Evolutionary conservation across 37 sponge, comb jelly and placozoan genomes (phyloP).

Genomic region (Ianthella basta): DNA sequence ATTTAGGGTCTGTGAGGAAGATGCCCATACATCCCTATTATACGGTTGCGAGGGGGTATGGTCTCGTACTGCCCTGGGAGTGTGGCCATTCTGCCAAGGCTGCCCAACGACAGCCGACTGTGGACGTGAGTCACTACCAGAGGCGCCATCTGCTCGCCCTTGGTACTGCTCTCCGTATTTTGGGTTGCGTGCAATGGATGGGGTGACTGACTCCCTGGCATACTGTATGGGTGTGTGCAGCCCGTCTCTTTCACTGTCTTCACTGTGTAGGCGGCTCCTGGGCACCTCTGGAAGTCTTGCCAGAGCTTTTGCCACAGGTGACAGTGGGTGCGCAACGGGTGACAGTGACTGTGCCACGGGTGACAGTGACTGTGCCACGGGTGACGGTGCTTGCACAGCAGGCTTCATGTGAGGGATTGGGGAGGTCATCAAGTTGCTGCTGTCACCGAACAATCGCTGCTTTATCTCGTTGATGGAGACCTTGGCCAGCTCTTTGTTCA

Average conservation of each 20-base stretch:
- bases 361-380: not conserved
- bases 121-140: not conserved
- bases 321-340: too few species aligned
- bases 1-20: conserved; percentile 11
- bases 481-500: conserved; percentile 1
- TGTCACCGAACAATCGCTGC: conserved; percentile 8
- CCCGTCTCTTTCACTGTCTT: not conserved
- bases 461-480: conserved; percentile 20
- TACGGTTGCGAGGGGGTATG: too few species aligned
- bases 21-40: not conserved
- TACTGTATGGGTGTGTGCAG: too few species aligned
- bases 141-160: not conserved
- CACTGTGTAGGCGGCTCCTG: not conserved
- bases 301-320: too few species aligned
- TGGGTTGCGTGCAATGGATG: not conserved
- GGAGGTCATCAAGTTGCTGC: not conserved
- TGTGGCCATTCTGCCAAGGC: too few species aligned
- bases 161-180: not conserved
- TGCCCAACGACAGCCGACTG: not conserved
- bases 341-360: too few species aligned
- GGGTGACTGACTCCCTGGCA: too few species aligned
- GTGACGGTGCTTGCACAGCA: not conserved
- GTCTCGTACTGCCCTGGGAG: too few species aligned
- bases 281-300: too few species aligned
- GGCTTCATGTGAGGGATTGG: not conserved